Evolutionary conservation across 1,140 invertebrate genomes (phyloP).

Genomic region (Pseudachorutes palmiensis): DNA sequence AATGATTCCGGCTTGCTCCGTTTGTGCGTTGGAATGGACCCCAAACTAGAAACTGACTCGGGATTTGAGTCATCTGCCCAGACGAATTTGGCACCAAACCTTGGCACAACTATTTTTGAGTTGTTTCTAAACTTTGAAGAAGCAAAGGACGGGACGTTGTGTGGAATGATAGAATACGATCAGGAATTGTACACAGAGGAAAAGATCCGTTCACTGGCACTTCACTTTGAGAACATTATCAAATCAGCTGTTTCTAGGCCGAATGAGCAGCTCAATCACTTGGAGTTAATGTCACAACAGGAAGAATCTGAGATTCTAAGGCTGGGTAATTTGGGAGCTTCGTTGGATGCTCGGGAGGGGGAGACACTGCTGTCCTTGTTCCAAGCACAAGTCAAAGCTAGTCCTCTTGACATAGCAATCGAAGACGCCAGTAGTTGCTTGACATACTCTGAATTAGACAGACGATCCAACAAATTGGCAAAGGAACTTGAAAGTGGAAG

Average conservation of each 20-base stretch:
- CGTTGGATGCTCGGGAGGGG: neutral
- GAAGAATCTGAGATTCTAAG: neutral
- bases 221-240: neutral
- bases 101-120: conserved; percentile 5
- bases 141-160: neutral
- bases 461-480: neutral
- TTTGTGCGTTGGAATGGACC: neutral
- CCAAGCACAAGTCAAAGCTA: neutral
- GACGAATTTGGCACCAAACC: neutral
- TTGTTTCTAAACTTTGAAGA: neutral
- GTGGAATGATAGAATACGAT: neutral
- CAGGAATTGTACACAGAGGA: neutral
- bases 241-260: neutral
- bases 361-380: conserved; percentile 4
- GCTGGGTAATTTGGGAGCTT: neutral
- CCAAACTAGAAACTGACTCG: neutral
- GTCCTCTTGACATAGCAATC: neutral
- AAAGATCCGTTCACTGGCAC: neutral
- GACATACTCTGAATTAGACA: neutral
- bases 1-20: neutral
- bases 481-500: neutral
- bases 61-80: neutral
- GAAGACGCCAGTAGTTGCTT: neutral
- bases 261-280: neutral
- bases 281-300: neutral